Conservation (phyloP, 2,113 vertebrate species). For the Oxygymnocypris stewartii region DNA sequence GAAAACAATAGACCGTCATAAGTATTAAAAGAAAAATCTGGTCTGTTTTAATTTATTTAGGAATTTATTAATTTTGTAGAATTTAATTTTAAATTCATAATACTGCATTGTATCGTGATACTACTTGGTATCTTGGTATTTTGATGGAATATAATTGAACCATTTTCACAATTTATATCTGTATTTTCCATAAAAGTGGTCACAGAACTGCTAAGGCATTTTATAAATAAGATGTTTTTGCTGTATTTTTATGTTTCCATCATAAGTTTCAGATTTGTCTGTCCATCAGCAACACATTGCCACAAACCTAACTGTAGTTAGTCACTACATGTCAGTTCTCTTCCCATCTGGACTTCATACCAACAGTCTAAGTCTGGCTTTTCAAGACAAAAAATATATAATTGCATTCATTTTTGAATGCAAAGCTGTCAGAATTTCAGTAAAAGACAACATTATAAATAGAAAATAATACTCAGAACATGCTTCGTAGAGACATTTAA, state of each 20-base stretch:
- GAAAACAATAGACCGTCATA: no score
- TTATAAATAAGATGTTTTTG: neutral
- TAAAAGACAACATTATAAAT: neutral
- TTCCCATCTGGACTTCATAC: neutral
- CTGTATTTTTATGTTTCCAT: neutral
- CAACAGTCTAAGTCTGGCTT: neutral
- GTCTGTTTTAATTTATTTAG: no score
- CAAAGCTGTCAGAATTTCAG: neutral
- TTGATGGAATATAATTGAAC: neutral
- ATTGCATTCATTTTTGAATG: no score
- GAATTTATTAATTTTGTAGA: no score
- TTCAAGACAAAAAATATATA: neutral
- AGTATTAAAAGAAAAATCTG: no score
- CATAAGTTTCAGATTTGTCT: neutral
- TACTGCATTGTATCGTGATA: no score
- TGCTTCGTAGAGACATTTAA: neutral
- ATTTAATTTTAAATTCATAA: no score
- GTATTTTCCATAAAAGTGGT: neutral
- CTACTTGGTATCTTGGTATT: neutral
- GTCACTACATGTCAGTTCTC: neutral
- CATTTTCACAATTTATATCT: no score
- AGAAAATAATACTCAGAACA: neutral
- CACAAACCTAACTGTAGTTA: neutral
- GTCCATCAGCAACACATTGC: neutral
- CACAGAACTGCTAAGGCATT: neutral